Percentiles rank a stretch among this genome's conserved stretches.
Conservation (phyloP, 2,113 vertebrate genomes). For the Heterochromis multidens region DNA sequence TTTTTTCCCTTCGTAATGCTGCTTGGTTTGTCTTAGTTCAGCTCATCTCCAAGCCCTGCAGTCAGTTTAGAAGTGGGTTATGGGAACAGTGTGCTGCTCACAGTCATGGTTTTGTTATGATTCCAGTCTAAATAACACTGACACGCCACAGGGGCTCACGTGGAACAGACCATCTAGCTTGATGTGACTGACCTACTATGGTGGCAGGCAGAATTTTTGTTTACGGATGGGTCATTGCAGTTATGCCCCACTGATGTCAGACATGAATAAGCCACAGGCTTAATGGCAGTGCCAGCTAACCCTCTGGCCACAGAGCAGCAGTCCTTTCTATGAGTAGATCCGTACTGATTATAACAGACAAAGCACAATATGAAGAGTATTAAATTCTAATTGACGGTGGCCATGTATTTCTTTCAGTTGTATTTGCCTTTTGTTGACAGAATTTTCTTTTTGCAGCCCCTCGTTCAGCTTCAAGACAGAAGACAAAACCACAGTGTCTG, state of each 20-base stretch:
- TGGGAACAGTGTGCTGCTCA: slow-evolving; percentile 34
- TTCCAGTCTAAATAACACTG: slow-evolving; percentile 53
- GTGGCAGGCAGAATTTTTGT: slow-evolving; percentile 7
- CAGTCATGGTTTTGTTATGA: slow-evolving; percentile 43
- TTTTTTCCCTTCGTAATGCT: not conserved
- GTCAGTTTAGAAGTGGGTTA: slow-evolving; percentile 57
- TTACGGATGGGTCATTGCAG: not conserved
- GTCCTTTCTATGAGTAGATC: not conserved
- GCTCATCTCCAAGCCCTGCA: slow-evolving; percentile 7
- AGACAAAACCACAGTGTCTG: not conserved
- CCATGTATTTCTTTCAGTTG: not conserved
- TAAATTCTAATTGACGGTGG: not conserved
- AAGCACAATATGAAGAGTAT: not conserved
- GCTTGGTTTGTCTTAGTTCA: not conserved
- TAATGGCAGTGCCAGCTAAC: slow-evolving; percentile 16
- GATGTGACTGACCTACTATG: not conserved
- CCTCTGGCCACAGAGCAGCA: not conserved
- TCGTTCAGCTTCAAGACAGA: not conserved
- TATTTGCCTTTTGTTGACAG: not conserved
- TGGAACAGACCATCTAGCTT: not conserved
- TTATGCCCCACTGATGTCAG: slow-evolving; percentile 27
- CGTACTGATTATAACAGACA: not conserved
- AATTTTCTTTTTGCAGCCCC: slow-evolving; percentile 41
- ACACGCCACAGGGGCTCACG: slow-evolving; percentile 30
- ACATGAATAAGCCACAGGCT: slow-evolving; percentile 9